Percentiles rank a stretch among this genome's conserved stretches.
Conservation (phyloP, 2,113 vertebrate species). For the Amia ocellicauda region DNA sequence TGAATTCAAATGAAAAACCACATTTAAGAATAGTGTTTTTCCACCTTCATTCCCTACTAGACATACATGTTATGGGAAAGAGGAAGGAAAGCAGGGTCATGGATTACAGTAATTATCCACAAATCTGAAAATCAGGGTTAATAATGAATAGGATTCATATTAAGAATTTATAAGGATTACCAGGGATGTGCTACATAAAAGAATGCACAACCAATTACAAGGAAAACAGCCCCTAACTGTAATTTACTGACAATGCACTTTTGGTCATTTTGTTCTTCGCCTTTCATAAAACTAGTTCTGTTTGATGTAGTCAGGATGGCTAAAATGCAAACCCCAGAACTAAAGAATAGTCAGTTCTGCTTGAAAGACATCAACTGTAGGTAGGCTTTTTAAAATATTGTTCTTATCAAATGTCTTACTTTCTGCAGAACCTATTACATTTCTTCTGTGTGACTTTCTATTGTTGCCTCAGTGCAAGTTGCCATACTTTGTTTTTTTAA, state of each 20-base stretch:
- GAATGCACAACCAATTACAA: neutral
- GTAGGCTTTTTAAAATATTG: no score
- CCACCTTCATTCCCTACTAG: no score
- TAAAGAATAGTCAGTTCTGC: no score
- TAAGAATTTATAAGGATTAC: neutral
- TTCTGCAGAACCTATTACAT: no score
- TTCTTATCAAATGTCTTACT: no score
- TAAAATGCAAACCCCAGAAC: no score
- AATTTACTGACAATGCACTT: neutral
- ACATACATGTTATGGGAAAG: neutral
- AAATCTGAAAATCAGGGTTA: constrained; percentile 1
- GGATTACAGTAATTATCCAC: neutral
- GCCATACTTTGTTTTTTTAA: no score
- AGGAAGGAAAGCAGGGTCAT: neutral
- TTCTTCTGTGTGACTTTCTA: no score
- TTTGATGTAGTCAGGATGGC: no score
- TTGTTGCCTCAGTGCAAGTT: no score
- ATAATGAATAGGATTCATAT: neutral
- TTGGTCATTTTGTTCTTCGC: neutral
- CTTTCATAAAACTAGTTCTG: neutral
- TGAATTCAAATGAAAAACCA: neutral
- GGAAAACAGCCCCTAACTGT: neutral
- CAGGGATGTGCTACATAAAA: neutral
- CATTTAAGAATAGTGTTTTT: neutral
- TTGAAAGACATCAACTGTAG: no score